Evolutionary conservation across 2,888 invertebrate genomes (phyloP).

Genomic region (Germaria angustata): DNA sequence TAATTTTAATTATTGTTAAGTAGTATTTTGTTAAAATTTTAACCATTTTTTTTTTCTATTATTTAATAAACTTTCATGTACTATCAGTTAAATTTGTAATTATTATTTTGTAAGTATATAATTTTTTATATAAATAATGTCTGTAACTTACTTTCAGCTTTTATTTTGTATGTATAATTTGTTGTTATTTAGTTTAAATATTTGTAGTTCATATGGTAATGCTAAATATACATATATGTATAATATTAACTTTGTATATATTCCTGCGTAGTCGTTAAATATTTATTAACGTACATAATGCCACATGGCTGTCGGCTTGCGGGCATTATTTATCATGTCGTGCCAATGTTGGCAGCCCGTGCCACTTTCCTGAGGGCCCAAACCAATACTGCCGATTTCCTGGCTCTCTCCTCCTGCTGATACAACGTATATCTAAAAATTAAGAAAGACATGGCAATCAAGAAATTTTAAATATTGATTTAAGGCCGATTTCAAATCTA

Average conservation of each 20-base stretch:
- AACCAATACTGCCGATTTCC: constrained; percentile 79
- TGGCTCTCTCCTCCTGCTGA: constrained; percentile 79
- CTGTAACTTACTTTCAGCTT: not conserved
- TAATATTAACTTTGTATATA: constrained; percentile 14
- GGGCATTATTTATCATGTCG: constrained; percentile 91
- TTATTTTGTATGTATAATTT: not conserved
- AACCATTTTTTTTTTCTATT: not conserved
- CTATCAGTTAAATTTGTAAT: not conserved
- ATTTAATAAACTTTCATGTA: not conserved
- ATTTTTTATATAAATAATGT: not conserved
- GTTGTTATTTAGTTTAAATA: not conserved
- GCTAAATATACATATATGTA: constrained; percentile 19
- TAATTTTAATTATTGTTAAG: constrained; percentile 41
- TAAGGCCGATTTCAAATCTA: no score
- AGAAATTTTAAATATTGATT: no score
- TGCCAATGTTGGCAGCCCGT: constrained; percentile 89
- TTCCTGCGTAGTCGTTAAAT: not conserved
- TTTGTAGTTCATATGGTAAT: constrained; percentile 5
- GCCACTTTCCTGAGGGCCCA: constrained; percentile 80
- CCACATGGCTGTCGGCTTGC: constrained; percentile 95
- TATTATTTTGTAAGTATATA: not conserved
- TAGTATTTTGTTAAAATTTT: not conserved
- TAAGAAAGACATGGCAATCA: not conserved
- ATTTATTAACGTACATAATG: constrained; percentile 86
- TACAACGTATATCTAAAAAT: constrained; percentile 78